phyloP scores from a whole-genome alignment of 1,140 invertebrate species.

The Drosophila lini region DNA sequence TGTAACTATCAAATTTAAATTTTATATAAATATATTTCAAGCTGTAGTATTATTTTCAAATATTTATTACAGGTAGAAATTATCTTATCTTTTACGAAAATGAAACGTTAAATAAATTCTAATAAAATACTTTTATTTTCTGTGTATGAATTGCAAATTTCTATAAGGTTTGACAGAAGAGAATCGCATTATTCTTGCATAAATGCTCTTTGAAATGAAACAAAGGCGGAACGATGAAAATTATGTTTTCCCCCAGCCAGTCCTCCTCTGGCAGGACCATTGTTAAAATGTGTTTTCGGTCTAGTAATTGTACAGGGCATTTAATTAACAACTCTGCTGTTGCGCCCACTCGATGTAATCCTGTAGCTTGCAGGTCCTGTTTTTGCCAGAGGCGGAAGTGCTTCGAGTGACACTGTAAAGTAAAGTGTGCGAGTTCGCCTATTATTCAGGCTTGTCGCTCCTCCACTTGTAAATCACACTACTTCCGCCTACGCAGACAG shows the following conservation, averaged over 20 bases:
- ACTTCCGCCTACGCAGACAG: slow-evolving; percentile 56
- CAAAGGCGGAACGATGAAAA: slow-evolving; percentile 6
- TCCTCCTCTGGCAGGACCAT: neutral
- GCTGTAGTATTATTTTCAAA: neutral
- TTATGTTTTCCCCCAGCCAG: slow-evolving; percentile 22
- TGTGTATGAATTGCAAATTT: slow-evolving; percentile 9
- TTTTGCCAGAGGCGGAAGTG: slow-evolving; percentile 35
- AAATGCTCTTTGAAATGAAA: slow-evolving; percentile 13
- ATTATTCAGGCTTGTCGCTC: slow-evolving; percentile 60
- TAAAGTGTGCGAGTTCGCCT: slow-evolving; percentile 36
- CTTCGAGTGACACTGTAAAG: slow-evolving; percentile 48
- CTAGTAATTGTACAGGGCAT: slow-evolving; percentile 32
- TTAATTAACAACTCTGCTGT: slow-evolving; percentile 47
- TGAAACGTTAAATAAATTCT: neutral
- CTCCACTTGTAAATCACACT: slow-evolving; percentile 76
- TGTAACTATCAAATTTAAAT: neutral
- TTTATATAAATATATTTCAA: no score
- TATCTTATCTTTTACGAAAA: neutral
- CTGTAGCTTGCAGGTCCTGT: slow-evolving; percentile 6
- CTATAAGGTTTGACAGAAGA: slow-evolving; percentile 2
- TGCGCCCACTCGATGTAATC: slow-evolving; percentile 10
- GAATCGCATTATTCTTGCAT: slow-evolving; percentile 15
- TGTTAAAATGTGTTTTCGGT: slow-evolving; percentile 30
- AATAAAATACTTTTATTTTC: neutral
- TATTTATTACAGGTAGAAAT: neutral